Conservation (phyloP, 1,140 invertebrate species). For the Eupeodes corollae region DNA sequence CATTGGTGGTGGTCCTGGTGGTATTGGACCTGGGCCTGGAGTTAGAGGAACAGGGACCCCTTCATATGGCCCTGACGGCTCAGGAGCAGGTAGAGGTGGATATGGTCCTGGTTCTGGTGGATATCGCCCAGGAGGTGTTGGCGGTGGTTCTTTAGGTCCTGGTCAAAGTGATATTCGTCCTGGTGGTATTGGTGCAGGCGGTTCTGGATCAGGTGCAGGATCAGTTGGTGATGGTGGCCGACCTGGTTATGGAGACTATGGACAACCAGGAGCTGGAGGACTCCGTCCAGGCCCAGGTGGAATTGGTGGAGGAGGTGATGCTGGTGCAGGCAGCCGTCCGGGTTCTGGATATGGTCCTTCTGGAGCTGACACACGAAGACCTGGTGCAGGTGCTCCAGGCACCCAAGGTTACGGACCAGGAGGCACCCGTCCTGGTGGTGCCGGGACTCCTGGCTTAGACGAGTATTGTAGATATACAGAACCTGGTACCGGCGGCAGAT, state of each 20-base stretch:
- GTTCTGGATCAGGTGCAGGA: background rate
- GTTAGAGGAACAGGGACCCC: background rate
- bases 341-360: background rate
- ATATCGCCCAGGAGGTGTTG: background rate
- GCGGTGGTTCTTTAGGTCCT: background rate
- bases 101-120: background rate
- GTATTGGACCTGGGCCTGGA: background rate
- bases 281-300: background rate
- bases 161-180: background rate
- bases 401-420: background rate
- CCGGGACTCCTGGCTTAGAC: background rate
- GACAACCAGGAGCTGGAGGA: constrained; percentile 2
- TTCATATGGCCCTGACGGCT: background rate
- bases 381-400: background rate
- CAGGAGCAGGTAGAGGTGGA: constrained; percentile 2
- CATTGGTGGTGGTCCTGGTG: constrained; percentile 1
- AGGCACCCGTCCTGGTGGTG: background rate
- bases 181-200: background rate
- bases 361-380: background rate
- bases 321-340: too few relatives aligned
- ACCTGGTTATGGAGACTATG: background rate
- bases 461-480: background rate
- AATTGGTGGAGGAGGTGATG: background rate
- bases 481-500: background rate
- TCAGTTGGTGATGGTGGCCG: background rate